Evolutionary conservation across 2,888 invertebrate genomes (phyloP), one percentile per base, ranked within the genome.

Genomic region (Pedicia rivosa): DNA sequence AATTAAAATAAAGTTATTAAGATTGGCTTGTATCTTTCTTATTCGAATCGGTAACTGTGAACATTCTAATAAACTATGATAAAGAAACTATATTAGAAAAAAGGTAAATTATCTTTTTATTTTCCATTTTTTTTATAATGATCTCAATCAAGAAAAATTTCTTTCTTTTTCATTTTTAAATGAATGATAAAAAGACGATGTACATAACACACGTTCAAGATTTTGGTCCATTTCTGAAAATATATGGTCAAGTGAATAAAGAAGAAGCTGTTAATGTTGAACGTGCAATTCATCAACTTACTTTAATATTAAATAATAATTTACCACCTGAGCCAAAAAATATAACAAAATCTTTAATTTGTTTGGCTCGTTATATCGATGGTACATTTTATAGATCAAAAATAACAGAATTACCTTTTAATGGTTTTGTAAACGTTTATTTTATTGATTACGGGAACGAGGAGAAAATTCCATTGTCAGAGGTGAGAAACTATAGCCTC

Each of bases 241-340:
- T 83, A 51, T 78, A 73, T 64, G 82, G 78, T 19, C 82, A 82
- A 56, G 59, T 66, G 1, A 72, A 76, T 48, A 68, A 70, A 47
- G 61, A 63, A 41, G 56, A 67, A 29, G 66, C 70, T 2, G 52
- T 69, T 37, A 64, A 65, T 51, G 57, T 77, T 32, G 75, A 77
- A 50, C 65, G 65, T 15, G 27, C 39, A 7, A 32, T 28, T 20
- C 22, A n/a, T 17, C 15, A 33, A 14, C 3, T 30, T 27, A 20
- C 4, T 7, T 10, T 14, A 16, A 41, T 46, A 28, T 51, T 56
- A 34, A 17, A 43, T 15, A 43, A 46, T 3, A 28, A 7, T 3
- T 8, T n/a, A 7, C 16, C 9, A 16, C 26, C 26, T 10, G 5
- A 16, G 10, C 16, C 26, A 17, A 12, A 17, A 35, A 15, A 35